A percentile compares a stretch with the other conserved stretches of the same genome.
Conservation (phyloP, 2,888 invertebrate genomes). For the Hirtodrosophila histrioides region DNA sequence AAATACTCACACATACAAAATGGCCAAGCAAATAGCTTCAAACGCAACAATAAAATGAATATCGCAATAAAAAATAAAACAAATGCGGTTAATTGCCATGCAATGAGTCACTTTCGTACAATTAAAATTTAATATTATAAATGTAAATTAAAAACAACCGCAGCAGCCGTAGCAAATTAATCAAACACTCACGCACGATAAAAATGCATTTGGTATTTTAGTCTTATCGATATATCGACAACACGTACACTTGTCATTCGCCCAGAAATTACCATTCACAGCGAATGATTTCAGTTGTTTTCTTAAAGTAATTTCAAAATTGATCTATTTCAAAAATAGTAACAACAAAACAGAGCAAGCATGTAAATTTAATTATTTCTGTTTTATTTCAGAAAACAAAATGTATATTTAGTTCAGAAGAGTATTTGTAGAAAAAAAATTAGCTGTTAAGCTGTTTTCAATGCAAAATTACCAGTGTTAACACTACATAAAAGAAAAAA, state of each 20-base stretch:
- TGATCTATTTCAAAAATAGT: too few species aligned
- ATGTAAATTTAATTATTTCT: background rate
- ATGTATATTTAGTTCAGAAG: background rate
- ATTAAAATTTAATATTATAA: background rate
- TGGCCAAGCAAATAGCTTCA: background rate
- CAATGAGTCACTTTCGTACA: background rate
- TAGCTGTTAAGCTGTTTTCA: background rate
- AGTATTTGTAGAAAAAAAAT: slow-evolving; percentile 1
- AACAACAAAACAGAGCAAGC: slow-evolving; percentile 22
- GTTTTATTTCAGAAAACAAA: background rate
- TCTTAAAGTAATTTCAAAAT: background rate
- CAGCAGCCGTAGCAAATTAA: slow-evolving; percentile 18
- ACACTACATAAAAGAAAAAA: slow-evolving; percentile 11
- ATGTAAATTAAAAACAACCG: slow-evolving; percentile 3
- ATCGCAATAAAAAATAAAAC: background rate
- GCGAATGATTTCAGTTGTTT: background rate
- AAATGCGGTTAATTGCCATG: background rate
- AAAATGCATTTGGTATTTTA: slow-evolving; percentile 2
- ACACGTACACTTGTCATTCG: slow-evolving; percentile 16
- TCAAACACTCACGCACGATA: slow-evolving; percentile 35
- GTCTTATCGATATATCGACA: slow-evolving; percentile 22
- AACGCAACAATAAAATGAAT: background rate
- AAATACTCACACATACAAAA: slow-evolving; percentile 18
- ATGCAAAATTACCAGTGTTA: slow-evolving; percentile 20
- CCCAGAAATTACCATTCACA: background rate